These are phyloP conservation scores for Oryctes rhinoceros DNA, from an alignment of 1,140 invertebrate species.

Conservation along the genomic window DNA sequence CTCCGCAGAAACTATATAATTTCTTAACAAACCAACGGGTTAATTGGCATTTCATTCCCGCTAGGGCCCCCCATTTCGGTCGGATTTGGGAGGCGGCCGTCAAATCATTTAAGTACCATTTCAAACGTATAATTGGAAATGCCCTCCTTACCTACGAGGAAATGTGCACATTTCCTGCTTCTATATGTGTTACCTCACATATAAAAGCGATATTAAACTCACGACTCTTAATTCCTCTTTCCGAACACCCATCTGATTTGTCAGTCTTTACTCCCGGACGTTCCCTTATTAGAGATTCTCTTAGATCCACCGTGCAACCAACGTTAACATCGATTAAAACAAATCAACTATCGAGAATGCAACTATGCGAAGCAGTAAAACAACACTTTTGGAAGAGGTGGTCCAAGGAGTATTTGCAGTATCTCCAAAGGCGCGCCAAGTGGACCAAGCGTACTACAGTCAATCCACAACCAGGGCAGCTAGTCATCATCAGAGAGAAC, in stretches of 20 bases:
- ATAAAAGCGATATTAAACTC: background rate
- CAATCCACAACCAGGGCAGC: background rate
- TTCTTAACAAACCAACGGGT: no score
- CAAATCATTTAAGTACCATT: no score
- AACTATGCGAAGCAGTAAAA: background rate
- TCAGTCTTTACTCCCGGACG: background rate
- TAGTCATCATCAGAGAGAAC: background rate
- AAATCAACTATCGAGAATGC: background rate
- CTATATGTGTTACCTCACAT: no score
- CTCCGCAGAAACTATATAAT: no score
- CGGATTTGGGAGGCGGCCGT: slow-evolving; percentile 56
- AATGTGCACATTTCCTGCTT: no score
- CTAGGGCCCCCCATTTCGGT: slow-evolving; percentile 49
- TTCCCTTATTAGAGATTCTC: slow-evolving; percentile 13
- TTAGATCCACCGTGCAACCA: background rate
- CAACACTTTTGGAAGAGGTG: slow-evolving; percentile 1
- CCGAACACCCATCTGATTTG: background rate
- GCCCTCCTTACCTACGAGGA: slow-evolving; percentile 52
- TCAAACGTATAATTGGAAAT: slow-evolving; percentile 49
- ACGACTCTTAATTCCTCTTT: background rate
- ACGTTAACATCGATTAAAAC: background rate
- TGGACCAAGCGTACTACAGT: background rate
- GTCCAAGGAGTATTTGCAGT: slow-evolving; percentile 1
- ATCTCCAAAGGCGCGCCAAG: background rate
- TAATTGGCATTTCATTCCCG: slow-evolving; percentile 38